A percentile compares a stretch with the other conserved stretches of the same genome.
Conservation (phyloP, 2,113 vertebrate genomes). For the Chauna torquata region DNA sequence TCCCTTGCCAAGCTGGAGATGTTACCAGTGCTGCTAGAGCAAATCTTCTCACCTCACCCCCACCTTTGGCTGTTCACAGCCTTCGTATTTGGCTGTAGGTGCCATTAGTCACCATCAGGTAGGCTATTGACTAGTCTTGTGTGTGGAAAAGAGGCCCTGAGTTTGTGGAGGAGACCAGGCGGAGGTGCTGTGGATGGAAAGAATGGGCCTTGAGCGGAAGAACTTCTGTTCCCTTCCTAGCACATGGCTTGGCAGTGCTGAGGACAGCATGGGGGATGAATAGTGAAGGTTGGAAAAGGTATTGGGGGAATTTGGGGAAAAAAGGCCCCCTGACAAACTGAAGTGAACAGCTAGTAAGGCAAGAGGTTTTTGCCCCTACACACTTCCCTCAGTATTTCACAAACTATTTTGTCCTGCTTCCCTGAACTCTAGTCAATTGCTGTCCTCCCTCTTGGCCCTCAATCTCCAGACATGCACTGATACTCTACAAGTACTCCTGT, state of each 20-base stretch:
- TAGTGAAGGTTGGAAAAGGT: neutral
- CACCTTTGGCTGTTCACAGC: neutral
- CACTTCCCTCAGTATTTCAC: neutral
- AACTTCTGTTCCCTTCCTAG: neutral
- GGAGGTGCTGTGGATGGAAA: neutral
- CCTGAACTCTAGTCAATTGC: neutral
- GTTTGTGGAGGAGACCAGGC: neutral
- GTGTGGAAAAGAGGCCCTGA: neutral
- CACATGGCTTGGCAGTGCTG: neutral
- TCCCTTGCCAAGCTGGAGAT: neutral
- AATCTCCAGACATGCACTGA: neutral
- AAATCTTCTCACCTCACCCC: neutral
- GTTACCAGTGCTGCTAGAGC: neutral
- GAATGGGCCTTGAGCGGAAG: neutral
- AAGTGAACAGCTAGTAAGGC: neutral
- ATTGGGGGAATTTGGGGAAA: neutral
- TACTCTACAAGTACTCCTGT: neutral
- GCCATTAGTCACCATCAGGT: neutral
- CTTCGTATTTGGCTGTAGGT: neutral
- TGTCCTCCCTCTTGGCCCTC: neutral
- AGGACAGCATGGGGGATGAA: neutral
- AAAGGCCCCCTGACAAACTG: neutral
- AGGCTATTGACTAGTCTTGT: neutral
- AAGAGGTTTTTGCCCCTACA: neutral
- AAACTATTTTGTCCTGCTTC: neutral